Percentiles rank a stretch among this genome's conserved stretches.
phyloP scores from a whole-genome alignment of 2,113 vertebrate genomes.

The Ciconia maguari region DNA sequence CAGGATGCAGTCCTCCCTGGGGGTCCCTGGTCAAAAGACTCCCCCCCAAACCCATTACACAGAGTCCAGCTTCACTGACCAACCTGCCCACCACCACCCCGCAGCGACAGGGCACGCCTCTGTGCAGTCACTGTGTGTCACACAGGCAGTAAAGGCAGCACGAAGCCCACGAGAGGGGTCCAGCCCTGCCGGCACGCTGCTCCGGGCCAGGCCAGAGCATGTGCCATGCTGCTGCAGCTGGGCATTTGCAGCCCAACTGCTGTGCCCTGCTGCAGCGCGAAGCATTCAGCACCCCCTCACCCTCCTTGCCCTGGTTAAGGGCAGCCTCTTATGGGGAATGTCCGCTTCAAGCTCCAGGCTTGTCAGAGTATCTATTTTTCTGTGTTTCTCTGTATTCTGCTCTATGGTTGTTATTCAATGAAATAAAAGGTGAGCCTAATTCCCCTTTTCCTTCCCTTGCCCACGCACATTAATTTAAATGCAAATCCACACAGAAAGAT shows the following conservation, averaged over 20 bases:
- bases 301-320: background rate
- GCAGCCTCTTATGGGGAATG: background rate
- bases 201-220: accelerated
- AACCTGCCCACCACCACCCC: background rate
- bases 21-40: background rate
- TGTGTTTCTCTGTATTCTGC: background rate
- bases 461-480: conserved; percentile 44
- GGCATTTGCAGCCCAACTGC: accelerated
- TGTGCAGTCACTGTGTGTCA: no score
- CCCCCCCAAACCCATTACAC: accelerated
- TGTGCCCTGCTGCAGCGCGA: background rate
- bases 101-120: accelerated
- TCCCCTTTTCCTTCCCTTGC: background rate
- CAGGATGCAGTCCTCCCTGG: background rate
- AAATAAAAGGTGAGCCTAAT: conserved; percentile 9
- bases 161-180: accelerated
- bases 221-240: background rate
- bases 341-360: background rate
- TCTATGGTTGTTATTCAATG: background rate
- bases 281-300: background rate
- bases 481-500: conserved; percentile 40
- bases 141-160: accelerated
- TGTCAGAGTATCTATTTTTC: background rate
- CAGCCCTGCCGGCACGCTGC: background rate
- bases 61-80: background rate